Conservation (phyloP, 2,113 vertebrate genomes). For the Caranx ignobilis region DNA sequence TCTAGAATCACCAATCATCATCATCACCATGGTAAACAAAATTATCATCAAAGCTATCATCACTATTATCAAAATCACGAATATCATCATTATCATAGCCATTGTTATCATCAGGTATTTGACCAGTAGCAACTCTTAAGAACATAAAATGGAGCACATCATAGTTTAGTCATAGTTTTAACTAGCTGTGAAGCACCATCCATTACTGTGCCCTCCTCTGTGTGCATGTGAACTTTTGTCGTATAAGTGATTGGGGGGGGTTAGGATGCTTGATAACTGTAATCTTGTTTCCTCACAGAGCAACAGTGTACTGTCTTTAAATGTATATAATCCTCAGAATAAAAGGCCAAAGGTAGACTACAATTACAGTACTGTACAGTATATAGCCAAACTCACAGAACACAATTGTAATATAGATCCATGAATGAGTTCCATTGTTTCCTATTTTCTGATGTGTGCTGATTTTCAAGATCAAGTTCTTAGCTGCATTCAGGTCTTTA, state of each 20-base stretch:
- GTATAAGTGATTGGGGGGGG: not conserved
- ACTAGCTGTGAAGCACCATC: not conserved
- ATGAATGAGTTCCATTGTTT: no score
- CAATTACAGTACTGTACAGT: not conserved
- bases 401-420: not conserved
- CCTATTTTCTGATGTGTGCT: no score
- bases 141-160: no score
- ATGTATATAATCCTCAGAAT: not conserved
- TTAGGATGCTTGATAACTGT: not conserved
- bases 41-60: no score
- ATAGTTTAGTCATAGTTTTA: no score
- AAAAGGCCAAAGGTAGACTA: no score
- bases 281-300: not conserved
- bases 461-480: not conserved
- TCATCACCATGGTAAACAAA: no score
- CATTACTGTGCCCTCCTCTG: not conserved
- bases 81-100: no score
- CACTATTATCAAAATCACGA: no score
- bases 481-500: not conserved
- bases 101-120: no score
- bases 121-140: no score
- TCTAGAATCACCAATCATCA: no score
- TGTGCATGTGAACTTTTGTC: not conserved
- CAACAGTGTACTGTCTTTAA: not conserved
- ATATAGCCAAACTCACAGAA: not conserved